Conservation (phyloP, 2,888 invertebrate genomes). For the Cataglyphis rosenhaueri region DNA sequence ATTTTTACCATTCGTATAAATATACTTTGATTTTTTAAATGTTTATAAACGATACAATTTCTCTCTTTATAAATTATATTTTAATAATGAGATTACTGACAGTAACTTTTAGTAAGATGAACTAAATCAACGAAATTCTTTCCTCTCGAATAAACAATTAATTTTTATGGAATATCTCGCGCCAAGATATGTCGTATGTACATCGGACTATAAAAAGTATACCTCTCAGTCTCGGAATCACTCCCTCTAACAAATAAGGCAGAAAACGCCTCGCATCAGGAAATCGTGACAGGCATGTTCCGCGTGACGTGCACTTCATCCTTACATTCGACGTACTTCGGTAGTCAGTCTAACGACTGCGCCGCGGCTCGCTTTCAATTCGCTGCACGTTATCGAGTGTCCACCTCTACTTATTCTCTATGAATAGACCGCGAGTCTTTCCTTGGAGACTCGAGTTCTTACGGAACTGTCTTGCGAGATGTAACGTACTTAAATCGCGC, state of each 20-base stretch:
- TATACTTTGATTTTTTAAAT: neutral
- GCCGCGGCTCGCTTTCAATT: conserved; percentile 69
- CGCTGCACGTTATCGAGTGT: conserved; percentile 70
- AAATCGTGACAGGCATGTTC: conserved; percentile 70
- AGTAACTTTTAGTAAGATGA: neutral
- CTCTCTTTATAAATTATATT: neutral
- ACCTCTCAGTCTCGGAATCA: conserved; percentile 64
- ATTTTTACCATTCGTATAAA: neutral
- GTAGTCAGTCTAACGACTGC: conserved; percentile 70
- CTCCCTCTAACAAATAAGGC: conserved; percentile 69
- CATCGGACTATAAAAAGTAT: conserved; percentile 41
- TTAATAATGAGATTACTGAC: neutral
- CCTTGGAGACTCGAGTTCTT: neutral
- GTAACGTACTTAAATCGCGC: conserved; percentile 28
- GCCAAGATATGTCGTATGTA: neutral
- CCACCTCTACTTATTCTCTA: conserved; percentile 22
- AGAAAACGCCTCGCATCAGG: conserved; percentile 66
- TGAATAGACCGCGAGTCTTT: neutral
- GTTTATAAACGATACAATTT: neutral
- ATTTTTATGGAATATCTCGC: conserved; percentile 57
- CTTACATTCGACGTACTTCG: conserved; percentile 64
- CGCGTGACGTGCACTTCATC: conserved; percentile 66
- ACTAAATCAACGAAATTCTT: neutral
- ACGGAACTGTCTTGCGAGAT: conserved; percentile 8
- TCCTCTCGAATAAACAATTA: neutral